phyloP scores from a whole-genome alignment of 1,140 invertebrate species.

The Ceratitis capitata region DNA sequence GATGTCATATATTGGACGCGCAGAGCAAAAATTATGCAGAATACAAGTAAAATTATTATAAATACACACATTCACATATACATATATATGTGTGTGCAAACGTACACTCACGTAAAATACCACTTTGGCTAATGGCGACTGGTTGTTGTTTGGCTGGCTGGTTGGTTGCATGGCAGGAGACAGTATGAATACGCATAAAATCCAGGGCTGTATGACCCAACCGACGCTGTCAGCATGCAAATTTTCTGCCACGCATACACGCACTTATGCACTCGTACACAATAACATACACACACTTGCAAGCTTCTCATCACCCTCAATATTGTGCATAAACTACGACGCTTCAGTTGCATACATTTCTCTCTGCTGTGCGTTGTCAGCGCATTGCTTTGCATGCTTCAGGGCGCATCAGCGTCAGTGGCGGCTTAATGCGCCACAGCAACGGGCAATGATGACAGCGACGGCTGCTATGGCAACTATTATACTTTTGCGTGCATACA shows the following conservation, averaged over 20 bases:
- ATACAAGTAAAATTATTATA: not conserved
- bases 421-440: conserved; percentile 1
- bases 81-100: not conserved
- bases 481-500: not conserved
- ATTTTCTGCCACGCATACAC: not conserved
- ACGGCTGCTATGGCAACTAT: conserved; percentile 7
- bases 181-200: conserved; percentile 6
- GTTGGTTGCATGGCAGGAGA: conserved; percentile 1
- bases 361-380: not conserved
- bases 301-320: not conserved
- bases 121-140: conserved; percentile 3
- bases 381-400: conserved; percentile 7
- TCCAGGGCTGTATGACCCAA: conserved; percentile 14
- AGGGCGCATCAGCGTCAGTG: conserved; percentile 3
- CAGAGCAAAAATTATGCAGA: not conserved
- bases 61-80: not conserved
- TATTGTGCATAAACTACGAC: not conserved
- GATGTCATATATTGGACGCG: conserved; percentile 16
- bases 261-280: not conserved
- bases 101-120: not conserved
- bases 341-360: not conserved
- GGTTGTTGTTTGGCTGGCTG: too few relatives aligned
- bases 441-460: not conserved
- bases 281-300: not conserved
- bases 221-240: not conserved